phyloP scores from a whole-genome alignment of 2,113 vertebrate species.

The Hippocampus barbouri region DNA sequence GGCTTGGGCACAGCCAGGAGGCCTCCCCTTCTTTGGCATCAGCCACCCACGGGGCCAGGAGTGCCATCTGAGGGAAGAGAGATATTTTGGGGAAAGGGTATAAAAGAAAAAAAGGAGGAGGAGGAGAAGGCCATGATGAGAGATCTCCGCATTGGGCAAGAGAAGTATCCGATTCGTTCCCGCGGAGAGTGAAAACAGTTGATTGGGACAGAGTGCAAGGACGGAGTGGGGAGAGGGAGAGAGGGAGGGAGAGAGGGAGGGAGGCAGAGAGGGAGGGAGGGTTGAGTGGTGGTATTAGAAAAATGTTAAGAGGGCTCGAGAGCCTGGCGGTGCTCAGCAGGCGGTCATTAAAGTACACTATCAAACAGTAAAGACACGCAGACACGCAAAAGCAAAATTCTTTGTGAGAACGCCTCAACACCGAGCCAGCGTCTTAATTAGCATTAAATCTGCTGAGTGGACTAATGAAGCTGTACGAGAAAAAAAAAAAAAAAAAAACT shows the following conservation, averaged over 20 bases:
- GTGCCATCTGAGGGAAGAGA: slow-evolving; percentile 49
- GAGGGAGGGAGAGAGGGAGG: slow-evolving; percentile 10
- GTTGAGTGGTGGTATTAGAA: slow-evolving; percentile 40
- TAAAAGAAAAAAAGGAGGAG: background rate
- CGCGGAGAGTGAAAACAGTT: slow-evolving; percentile 47
- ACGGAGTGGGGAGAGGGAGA: slow-evolving; percentile 19
- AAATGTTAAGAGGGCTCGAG: slow-evolving; percentile 72
- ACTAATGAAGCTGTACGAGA: background rate
- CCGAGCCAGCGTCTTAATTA: slow-evolving; percentile 26
- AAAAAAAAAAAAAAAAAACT: background rate
- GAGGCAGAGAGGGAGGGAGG: slow-evolving; percentile 10
- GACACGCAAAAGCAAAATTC: slow-evolving; percentile 22
- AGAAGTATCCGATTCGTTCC: slow-evolving; percentile 56
- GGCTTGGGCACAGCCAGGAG: slow-evolving; percentile 33
- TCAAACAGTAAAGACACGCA: slow-evolving; percentile 49
- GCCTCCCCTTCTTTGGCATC: slow-evolving; percentile 44
- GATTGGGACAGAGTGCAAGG: slow-evolving; percentile 52
- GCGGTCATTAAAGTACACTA: slow-evolving; percentile 63
- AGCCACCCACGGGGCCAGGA: slow-evolving; percentile 49
- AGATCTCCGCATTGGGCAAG: slow-evolving; percentile 24
- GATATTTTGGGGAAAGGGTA: slow-evolving; percentile 22
- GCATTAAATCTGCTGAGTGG: slow-evolving; percentile 33
- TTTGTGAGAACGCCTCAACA: slow-evolving; percentile 16
- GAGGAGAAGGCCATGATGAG: slow-evolving; percentile 13
- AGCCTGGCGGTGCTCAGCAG: slow-evolving; percentile 61